Evolutionary conservation across 1,140 invertebrate species (phyloP), one percentile per base, ranked within the genome.

Genomic region (Macrobrachium nipponense): DNA sequence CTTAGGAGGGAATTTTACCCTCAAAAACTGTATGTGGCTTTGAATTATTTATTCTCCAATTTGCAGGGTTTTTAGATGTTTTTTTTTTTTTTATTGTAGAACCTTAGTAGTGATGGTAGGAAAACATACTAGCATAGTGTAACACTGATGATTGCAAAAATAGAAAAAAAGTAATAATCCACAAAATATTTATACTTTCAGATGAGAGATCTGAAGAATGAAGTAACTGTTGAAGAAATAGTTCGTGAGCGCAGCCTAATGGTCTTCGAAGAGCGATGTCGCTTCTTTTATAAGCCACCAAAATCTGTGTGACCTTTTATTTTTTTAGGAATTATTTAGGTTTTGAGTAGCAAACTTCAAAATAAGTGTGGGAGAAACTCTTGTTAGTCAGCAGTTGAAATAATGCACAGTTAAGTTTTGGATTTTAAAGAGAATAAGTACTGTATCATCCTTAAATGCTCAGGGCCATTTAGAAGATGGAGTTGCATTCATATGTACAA

Each of bases 131-230:
- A n/a, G n/a, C n/a, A n/a, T n/a, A n/a, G n/a, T n/a, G n/a, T n/a
- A n/a, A n/a, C n/a, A n/a, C n/a, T n/a, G n/a, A n/a, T 0, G 12
- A 68, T 0, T 27, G 3, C 11, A 15, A 68, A 68, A 68, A 18
- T 20, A 68, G 27, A n/a, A 68, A 68, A n/a, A n/a, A 17, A 10
- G n/a, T n/a, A 68, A 5, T 51, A 10, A 51, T 10, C 0, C 8
- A 51, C 12, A 12, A 68, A 23, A 68, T 70, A 59, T 14, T 58
- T 77, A 59, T 51, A 27, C 18, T 60, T 58, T 18, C 85, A 86
- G 85, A 80, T 86, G 43, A 68, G 85, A 17, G 85, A 86, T 14
- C 72, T 86, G 2, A 79, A 81, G 27, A 86, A 76, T 64, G 85
- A 86, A 58, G 3, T 51, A 6, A 64, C 77, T 36, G 76, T 86